Base-by-base conservation (phyloP, 2,797 vertebrate genomes). In the Prionace glauca region DNA sequence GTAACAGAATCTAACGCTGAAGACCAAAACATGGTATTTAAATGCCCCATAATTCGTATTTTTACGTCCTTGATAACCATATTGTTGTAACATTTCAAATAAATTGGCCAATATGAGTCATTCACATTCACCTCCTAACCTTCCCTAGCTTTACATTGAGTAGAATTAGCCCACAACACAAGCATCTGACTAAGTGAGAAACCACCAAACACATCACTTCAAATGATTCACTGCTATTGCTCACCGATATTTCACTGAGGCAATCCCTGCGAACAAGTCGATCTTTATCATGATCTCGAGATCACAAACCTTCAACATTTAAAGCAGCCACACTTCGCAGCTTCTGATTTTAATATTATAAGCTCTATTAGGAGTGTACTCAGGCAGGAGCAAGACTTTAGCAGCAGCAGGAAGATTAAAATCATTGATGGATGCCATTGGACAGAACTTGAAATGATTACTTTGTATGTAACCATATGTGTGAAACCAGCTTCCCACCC, bases 101-200 rank as follows among this genome's bases (percentile, higher is more conserved):
- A 22, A 84, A 88, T 29, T 88, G 26, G 86, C 45, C 50, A 26
- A 18, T 36, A 36, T 36, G 88, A 8, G 62, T 92, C 62, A 92
- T 36, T 69, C 62, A 92, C 65, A 10, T 69, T 26, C 32, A 92
- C 65, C 90, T 92, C 90, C 81, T 56, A 29, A 72, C 69, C 69
- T 95, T 77, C 69, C 41, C 71, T 9, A 24, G 69, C 56, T 26
- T 10, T 29, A 8, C 26, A 56, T 45, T 45, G 24, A 60, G 56
- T 72, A 45, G 92, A 36, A 45, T 32, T 72, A 72, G 36, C 67
- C 92, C 92, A 72, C 92, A 72, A 74, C 45, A 77, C 41, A 29
- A 1, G 26, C 32, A 32, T 32, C 93, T 72, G 93, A 95, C 69
- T 95, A 72, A 72, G 93, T 95, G 93, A 95, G 93, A 95, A 95